Evolutionary conservation across 2,888 invertebrate genomes (phyloP).

Genomic region (Dolomedes plantarius): DNA sequence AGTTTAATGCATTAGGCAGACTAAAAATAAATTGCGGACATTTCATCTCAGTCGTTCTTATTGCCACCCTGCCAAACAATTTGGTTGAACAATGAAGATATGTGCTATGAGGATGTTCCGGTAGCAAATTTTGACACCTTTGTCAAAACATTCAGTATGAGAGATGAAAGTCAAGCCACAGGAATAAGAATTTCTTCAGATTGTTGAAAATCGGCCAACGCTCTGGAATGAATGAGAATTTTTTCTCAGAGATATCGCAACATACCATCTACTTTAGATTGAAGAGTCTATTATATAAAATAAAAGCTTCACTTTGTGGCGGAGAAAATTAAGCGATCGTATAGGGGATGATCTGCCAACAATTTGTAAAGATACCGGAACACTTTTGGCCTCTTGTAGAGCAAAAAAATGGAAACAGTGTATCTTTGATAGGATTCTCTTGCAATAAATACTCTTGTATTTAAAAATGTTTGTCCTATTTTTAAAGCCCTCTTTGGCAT

Average conservation of each 20-base stretch:
- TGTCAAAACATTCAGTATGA: background rate
- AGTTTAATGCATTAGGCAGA: too few relatives aligned
- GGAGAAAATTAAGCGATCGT: too few relatives aligned
- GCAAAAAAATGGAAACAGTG: too few relatives aligned
- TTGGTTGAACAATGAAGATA: background rate
- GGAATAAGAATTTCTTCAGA: background rate
- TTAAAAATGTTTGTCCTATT: too few relatives aligned
- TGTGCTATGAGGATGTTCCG: background rate
- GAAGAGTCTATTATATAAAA: background rate
- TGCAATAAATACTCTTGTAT: too few relatives aligned
- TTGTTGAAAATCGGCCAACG: background rate
- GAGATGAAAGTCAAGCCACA: background rate
- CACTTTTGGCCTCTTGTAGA: too few relatives aligned
- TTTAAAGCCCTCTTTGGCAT: too few relatives aligned
- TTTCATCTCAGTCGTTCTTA: background rate
- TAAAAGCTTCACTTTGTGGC: background rate
- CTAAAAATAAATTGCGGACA: background rate
- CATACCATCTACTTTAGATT: background rate
- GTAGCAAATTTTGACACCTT: slow-evolving; percentile 9
- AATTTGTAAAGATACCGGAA: too few relatives aligned
- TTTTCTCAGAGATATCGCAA: background rate
- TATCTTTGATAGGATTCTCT: too few relatives aligned
- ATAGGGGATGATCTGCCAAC: too few relatives aligned
- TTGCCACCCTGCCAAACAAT: background rate
- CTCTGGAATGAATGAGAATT: background rate